Conservation (phyloP, 2,113 vertebrate species). For the Cryptomyrus ogoouensis region DNA sequence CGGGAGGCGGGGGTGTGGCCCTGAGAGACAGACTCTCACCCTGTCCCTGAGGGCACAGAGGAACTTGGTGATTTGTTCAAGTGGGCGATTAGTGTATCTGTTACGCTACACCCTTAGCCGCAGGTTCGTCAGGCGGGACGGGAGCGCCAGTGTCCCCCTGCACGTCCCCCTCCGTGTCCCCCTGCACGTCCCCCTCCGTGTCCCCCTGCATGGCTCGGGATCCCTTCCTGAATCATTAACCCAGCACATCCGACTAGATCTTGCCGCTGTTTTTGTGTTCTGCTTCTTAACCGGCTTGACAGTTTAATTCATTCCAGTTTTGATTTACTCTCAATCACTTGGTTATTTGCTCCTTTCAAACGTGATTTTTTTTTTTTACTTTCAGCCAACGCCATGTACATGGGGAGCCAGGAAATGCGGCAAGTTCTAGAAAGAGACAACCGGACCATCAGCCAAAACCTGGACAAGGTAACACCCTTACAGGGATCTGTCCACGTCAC, state of each 20-base stretch:
- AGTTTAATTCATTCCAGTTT: not conserved
- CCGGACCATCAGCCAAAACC: constrained; percentile 68
- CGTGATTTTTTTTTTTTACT: constrained; percentile 24
- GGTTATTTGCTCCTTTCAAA: not conserved
- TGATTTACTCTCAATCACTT: not conserved
- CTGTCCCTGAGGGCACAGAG: not conserved
- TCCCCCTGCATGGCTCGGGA: not conserved
- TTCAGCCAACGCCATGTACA: constrained; percentile 80
- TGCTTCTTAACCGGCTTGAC: not conserved
- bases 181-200: no score
- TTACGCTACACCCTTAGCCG: not conserved
- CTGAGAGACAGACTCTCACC: not conserved
- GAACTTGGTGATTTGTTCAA: not conserved
- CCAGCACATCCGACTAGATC: not conserved
- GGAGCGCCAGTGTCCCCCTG: not conserved
- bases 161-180: not conserved
- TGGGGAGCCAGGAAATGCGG: constrained; percentile 89
- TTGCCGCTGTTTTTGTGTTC: not conserved
- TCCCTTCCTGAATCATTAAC: not conserved
- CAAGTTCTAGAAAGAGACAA: constrained; percentile 75
- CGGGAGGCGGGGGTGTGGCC: not conserved
- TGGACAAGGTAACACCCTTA: constrained; percentile 74
- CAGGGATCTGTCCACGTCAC: no score
- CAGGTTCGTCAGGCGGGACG: not conserved
- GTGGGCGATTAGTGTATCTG: not conserved